Evolutionary conservation across 2,113 vertebrate genomes (phyloP).

Genomic region (Hemiprocne comata): DNA sequence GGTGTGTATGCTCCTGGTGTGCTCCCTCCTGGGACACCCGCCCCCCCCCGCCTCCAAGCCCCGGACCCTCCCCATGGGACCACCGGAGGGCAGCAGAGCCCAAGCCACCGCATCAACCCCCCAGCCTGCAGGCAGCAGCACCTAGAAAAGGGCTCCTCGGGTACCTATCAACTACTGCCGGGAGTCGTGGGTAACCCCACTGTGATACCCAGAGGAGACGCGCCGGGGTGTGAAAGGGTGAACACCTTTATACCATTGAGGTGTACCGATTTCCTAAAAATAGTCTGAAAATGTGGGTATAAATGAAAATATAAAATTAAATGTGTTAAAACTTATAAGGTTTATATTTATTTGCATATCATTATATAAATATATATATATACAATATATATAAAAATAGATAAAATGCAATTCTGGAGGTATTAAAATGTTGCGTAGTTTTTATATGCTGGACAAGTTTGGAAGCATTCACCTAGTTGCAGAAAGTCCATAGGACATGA

Average conservation of each 20-base stretch:
- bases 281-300: background rate
- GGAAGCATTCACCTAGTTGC: background rate
- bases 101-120: background rate
- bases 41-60: too few species aligned
- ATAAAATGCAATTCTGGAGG: fast-evolving
- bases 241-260: fast-evolving
- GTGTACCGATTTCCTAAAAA: background rate
- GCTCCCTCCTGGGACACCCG: too few species aligned
- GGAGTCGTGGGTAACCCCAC: too few species aligned
- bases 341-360: too few species aligned
- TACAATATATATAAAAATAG: background rate
- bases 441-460: background rate
- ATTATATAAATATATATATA: too few species aligned
- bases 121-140: fast-evolving
- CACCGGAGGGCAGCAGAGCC: conserved; percentile 73
- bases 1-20: too few species aligned
- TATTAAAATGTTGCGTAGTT: background rate
- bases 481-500: background rate
- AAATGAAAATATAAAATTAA: background rate
- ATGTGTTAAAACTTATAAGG: too few species aligned
- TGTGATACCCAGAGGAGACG: background rate
- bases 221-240: fast-evolving
- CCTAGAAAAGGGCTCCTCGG: background rate
- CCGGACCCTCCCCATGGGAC: background rate
- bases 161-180: fast-evolving